phyloP scores from a whole-genome alignment of 2,888 invertebrate species.

The Hipparchia sbordonii region DNA sequence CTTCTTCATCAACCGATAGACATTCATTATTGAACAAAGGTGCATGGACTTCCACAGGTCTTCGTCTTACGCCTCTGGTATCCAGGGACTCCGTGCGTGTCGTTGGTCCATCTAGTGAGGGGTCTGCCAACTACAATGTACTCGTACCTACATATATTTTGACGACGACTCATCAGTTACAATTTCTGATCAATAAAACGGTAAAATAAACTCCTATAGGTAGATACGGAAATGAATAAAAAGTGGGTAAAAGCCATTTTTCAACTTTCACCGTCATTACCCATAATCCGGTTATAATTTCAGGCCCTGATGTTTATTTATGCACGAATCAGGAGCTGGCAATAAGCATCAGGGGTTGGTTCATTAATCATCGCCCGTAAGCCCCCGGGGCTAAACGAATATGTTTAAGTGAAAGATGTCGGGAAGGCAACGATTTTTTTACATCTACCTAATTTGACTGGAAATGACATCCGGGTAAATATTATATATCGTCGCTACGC shows the following conservation, averaged over 20 bases:
- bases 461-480: constrained; percentile 47
- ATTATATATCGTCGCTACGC: constrained; percentile 8
- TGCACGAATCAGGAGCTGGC: constrained; percentile 51
- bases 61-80: too few species aligned
- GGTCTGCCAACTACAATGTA: too few species aligned
- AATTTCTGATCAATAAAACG: constrained; percentile 3
- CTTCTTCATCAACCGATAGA: too few species aligned
- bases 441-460: constrained; percentile 58
- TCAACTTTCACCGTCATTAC: constrained; percentile 31
- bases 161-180: background rate
- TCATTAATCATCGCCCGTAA: constrained; percentile 78
- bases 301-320: constrained; percentile 56
- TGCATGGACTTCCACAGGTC: too few species aligned
- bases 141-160: too few species aligned
- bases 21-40: too few species aligned
- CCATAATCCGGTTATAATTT: constrained; percentile 54
- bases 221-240: constrained; percentile 17
- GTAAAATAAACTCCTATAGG: background rate
- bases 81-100: too few species aligned
- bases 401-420: constrained; percentile 66
- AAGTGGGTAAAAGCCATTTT: constrained; percentile 12
- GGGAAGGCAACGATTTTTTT: constrained; percentile 64
- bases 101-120: too few species aligned
- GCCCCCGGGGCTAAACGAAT: constrained; percentile 68
- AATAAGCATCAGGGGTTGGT: constrained; percentile 56